Conservation (phyloP, 2,113 vertebrate species). For the Heterotis niloticus region DNA sequence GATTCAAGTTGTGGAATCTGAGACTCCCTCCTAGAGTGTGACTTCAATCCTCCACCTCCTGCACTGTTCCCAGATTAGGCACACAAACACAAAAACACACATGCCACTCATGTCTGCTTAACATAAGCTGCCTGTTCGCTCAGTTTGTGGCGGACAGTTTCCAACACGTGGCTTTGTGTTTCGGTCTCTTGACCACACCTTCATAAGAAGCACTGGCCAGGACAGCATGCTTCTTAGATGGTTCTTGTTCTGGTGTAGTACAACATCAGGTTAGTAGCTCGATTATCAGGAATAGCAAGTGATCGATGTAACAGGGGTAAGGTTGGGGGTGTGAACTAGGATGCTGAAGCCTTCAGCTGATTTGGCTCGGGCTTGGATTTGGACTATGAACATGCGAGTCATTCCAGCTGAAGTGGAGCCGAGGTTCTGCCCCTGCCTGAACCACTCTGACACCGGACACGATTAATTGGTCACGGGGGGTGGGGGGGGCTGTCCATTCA, state of each 20-base stretch:
- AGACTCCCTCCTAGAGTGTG: background rate
- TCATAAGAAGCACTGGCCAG: background rate
- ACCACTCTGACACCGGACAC: slow-evolving; percentile 48
- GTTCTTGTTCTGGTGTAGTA: background rate
- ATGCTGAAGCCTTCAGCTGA: slow-evolving; percentile 47
- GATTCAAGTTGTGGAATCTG: background rate
- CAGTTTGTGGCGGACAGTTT: slow-evolving; percentile 7
- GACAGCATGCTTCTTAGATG: background rate
- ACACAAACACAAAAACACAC: slow-evolving; percentile 11
- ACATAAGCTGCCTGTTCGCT: background rate
- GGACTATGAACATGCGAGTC: slow-evolving; percentile 44
- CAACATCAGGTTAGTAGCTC: background rate
- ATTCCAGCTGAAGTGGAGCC: slow-evolving; percentile 59
- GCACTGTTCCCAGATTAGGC: background rate
- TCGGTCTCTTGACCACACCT: slow-evolving; percentile 17
- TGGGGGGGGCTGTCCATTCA: slow-evolving; percentile 45
- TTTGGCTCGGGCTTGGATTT: slow-evolving; percentile 49
- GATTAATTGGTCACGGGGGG: slow-evolving; percentile 58
- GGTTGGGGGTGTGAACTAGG: slow-evolving; percentile 20
- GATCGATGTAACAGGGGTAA: background rate
- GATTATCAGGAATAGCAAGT: background rate
- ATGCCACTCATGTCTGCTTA: background rate
- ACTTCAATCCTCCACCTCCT: background rate
- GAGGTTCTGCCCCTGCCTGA: slow-evolving; percentile 31
- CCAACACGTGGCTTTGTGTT: background rate